Conservation (phyloP, 2,888 invertebrate genomes). For the Stenolophus ochropezus region DNA sequence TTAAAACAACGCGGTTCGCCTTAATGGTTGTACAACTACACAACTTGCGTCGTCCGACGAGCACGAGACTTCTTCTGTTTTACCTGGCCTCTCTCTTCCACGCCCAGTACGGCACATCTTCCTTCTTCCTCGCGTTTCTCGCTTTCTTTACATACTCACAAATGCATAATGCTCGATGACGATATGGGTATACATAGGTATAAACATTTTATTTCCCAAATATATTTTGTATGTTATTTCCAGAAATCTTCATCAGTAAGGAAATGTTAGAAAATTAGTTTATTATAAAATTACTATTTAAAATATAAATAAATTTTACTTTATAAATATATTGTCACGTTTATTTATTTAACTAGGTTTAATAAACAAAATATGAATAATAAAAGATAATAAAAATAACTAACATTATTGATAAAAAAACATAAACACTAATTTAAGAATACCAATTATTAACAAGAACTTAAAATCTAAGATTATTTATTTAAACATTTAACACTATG, state of each 20-base stretch:
- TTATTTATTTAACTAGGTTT: too few relatives aligned
- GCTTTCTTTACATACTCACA: conserved; percentile 1
- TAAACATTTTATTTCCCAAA: background rate
- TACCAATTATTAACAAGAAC: too few relatives aligned
- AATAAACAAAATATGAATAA: too few relatives aligned
- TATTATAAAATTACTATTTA: too few relatives aligned
- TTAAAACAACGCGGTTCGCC: conserved; percentile 55
- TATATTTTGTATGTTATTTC: background rate
- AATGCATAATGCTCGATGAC: background rate
- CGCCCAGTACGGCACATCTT: background rate
- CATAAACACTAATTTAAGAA: too few relatives aligned
- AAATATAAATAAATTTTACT: too few relatives aligned
- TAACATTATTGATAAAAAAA: too few relatives aligned
- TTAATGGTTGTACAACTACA: conserved; percentile 57
- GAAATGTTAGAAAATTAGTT: too few relatives aligned
- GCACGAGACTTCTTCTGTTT: conserved; percentile 34
- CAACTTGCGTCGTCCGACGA: conserved; percentile 47
- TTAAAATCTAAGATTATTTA: too few relatives aligned
- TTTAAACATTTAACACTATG: too few relatives aligned
- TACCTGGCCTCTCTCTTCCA: conserved; percentile 13
- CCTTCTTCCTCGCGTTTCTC: conserved; percentile 13
- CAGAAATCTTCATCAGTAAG: background rate
- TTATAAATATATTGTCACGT: too few relatives aligned
- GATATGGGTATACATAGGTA: background rate
- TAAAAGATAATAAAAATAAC: too few relatives aligned